phyloP scores from a whole-genome alignment of 2,113 vertebrate genomes.

The Dinomys branickii region DNA sequence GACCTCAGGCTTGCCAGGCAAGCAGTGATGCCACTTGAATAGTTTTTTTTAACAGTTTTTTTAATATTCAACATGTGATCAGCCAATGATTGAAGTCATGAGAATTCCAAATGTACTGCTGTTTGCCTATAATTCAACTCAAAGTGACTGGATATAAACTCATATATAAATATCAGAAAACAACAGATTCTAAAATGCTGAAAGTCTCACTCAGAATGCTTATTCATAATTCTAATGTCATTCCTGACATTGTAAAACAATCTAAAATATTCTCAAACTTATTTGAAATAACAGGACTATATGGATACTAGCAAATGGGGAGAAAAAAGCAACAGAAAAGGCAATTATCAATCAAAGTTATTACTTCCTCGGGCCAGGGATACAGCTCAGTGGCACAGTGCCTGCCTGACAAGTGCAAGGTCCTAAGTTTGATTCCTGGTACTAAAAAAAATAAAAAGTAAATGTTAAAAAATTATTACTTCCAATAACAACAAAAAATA shows the following conservation, averaged over 20 bases:
- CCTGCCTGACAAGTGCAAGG: too few species aligned
- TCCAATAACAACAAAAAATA: not conserved
- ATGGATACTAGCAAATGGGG: not conserved
- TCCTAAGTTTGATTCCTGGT: too few species aligned
- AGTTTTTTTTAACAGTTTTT: not conserved
- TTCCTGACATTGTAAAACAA: not conserved
- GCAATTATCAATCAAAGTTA: slow-evolving; percentile 27
- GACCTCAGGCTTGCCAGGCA: too few species aligned
- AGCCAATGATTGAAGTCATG: not conserved
- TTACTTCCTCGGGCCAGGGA: not conserved
- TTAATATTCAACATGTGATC: not conserved
- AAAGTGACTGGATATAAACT: slow-evolving; percentile 14
- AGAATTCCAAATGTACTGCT: not conserved
- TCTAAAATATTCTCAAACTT: slow-evolving; percentile 23
- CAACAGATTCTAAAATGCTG: not conserved
- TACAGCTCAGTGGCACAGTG: too few species aligned
- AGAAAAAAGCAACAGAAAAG: not conserved
- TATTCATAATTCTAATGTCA: slow-evolving; percentile 15
- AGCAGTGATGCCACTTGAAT: too few species aligned
- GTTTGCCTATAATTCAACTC: not conserved
- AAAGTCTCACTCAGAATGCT: not conserved
- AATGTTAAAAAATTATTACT: not conserved
- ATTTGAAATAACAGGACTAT: not conserved
- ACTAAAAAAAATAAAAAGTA: too few species aligned
- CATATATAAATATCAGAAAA: not conserved